A percentile compares a stretch with the other conserved stretches of the same genome.
phyloP scores from a whole-genome alignment of 2,888 invertebrate species.

The Eulithis testata region DNA sequence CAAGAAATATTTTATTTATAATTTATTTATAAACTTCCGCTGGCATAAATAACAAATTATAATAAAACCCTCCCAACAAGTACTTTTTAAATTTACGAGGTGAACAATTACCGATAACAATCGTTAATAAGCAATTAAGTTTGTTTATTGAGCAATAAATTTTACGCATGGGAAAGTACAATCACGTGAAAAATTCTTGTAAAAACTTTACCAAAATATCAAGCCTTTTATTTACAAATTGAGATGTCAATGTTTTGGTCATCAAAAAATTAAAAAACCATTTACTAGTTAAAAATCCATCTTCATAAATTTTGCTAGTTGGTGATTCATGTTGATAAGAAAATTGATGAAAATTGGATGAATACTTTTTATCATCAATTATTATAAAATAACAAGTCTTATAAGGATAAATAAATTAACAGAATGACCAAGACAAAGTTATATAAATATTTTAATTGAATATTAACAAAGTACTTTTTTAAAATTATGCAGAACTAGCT shows the following conservation, averaged over 20 bases:
- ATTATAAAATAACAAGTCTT: constrained; percentile 3
- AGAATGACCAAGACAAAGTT: not conserved
- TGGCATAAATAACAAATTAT: constrained; percentile 32
- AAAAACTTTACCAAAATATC: constrained; percentile 28
- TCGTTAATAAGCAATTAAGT: constrained; percentile 66
- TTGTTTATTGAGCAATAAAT: constrained; percentile 46
- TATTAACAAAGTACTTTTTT: too few relatives aligned
- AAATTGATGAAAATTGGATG: constrained; percentile 26
- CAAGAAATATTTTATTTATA: not conserved
- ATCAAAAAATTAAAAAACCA: constrained; percentile 36
- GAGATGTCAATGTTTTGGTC: constrained; percentile 39
- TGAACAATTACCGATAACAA: constrained; percentile 70
- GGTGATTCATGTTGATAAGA: constrained; percentile 35
- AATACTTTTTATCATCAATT: constrained; percentile 12
- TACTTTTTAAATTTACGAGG: constrained; percentile 32
- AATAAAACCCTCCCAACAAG: constrained; percentile 21
- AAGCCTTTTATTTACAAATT: constrained; percentile 40
- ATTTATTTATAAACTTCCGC: not conserved
- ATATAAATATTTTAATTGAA: constrained; percentile 3
- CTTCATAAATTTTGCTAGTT: constrained; percentile 40
- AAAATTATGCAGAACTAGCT: too few relatives aligned
- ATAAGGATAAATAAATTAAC: constrained; percentile 18
- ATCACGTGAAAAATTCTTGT: constrained; percentile 24
- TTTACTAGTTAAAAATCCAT: constrained; percentile 26
- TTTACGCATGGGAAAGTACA: constrained; percentile 26